phyloP scores from a whole-genome alignment of 2,888 invertebrate species.

The Conistra vaccinii region DNA sequence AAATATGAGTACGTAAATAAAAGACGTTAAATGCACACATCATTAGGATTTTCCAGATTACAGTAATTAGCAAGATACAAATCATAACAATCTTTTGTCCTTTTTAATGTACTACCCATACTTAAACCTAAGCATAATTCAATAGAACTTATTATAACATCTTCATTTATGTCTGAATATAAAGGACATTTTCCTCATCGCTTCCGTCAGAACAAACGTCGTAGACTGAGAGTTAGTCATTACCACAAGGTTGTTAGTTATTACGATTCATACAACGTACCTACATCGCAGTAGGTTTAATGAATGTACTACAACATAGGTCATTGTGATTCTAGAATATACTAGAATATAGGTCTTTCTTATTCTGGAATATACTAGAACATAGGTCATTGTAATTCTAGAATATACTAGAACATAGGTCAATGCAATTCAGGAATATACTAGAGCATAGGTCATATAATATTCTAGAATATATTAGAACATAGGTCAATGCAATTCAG shows the following conservation, averaged over 20 bases:
- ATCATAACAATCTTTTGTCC: conserved; percentile 9
- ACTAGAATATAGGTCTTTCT: not conserved
- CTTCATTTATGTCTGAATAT: conserved; percentile 9
- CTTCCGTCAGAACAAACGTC: conserved; percentile 3
- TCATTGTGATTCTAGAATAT: too few relatives aligned
- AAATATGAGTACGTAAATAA: not conserved
- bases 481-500: too few relatives aligned
- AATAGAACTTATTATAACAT: conserved; percentile 14
- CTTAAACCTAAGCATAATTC: conserved; percentile 9
- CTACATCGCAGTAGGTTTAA: not conserved
- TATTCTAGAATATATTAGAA: too few relatives aligned
- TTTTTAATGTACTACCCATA: conserved; percentile 6
- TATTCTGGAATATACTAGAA: not conserved
- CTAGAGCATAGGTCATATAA: too few relatives aligned
- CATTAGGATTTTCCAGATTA: conserved; percentile 15
- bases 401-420: too few relatives aligned
- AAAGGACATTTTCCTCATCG: conserved; percentile 38
- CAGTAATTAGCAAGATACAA: not conserved
- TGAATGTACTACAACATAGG: not conserved
- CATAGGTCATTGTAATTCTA: too few relatives aligned
- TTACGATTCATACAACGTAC: conserved; percentile 24
- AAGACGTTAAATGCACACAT: not conserved
- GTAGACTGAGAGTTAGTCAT: conserved; percentile 19
- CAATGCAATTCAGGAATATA: too few relatives aligned
- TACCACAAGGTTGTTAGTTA: conserved; percentile 27